Evolutionary conservation across 2,888 invertebrate genomes (phyloP).

Genomic region (Pedicia rivosa): DNA sequence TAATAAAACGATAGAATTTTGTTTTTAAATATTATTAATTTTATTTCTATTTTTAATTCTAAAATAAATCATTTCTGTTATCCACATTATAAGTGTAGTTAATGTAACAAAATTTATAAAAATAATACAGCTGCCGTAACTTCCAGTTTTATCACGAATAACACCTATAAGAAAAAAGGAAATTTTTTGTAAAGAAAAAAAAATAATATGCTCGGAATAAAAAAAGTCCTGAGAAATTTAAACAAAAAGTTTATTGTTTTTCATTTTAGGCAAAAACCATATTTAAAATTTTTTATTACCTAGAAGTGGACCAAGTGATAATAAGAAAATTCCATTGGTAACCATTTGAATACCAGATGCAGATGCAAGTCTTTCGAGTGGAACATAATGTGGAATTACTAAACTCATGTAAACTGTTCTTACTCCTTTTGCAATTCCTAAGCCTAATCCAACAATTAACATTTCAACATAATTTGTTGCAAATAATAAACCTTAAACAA

Average conservation of each 20-base stretch:
- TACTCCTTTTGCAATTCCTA: slow-evolving; percentile 52
- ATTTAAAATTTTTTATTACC: slow-evolving; percentile 30
- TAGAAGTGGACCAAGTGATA: slow-evolving; percentile 42
- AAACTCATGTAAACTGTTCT: slow-evolving; percentile 52
- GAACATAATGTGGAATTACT: slow-evolving; percentile 50
- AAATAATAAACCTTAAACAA: slow-evolving; percentile 27
- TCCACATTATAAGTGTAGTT: slow-evolving; percentile 3
- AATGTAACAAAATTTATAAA: slow-evolving; percentile 4
- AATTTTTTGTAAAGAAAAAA: no score
- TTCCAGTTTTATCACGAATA: slow-evolving; percentile 4
- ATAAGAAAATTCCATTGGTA: slow-evolving; percentile 43
- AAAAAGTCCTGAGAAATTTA: not conserved
- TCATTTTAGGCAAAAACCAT: no score
- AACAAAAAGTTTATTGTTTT: not conserved
- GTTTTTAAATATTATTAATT: no score
- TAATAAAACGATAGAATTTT: no score
- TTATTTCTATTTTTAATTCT: not conserved
- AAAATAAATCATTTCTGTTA: slow-evolving; percentile 1
- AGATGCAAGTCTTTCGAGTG: slow-evolving; percentile 45
- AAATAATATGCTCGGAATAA: no score
- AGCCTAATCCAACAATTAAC: slow-evolving; percentile 35
- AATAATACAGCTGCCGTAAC: slow-evolving; percentile 1
- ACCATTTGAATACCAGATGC: slow-evolving; percentile 57
- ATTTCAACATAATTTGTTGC: slow-evolving; percentile 23
- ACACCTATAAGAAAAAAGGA: not conserved